A percentile compares a stretch with the other conserved stretches of the same genome.
phyloP scores from a whole-genome alignment of 2,888 invertebrate genomes.

The Gryllus longicercus region DNA sequence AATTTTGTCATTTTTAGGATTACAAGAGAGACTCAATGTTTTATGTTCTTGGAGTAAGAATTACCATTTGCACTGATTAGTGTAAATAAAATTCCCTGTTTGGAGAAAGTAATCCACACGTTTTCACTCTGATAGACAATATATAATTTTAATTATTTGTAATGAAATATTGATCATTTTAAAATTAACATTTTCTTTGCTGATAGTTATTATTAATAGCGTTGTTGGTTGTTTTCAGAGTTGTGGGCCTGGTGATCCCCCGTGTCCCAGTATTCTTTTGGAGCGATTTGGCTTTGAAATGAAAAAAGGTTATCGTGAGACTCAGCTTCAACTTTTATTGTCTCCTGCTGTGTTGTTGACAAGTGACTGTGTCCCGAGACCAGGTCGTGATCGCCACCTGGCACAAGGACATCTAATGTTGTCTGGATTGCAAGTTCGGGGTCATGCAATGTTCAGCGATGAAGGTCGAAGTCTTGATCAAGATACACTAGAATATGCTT shows the following conservation, averaged over 20 bases:
- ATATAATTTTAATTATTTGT: too few relatives aligned
- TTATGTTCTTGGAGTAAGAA: neutral
- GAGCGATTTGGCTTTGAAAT: slow-evolving; percentile 96
- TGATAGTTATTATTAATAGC: too few relatives aligned
- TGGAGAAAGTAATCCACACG: too few relatives aligned
- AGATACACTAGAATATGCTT: slow-evolving; percentile 95
- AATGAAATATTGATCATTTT: neutral
- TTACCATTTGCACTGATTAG: neutral
- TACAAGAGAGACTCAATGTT: neutral
- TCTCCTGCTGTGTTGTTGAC: slow-evolving; percentile 85
- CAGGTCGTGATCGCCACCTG: slow-evolving; percentile 67
- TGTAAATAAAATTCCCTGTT: too few relatives aligned
- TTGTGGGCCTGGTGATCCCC: slow-evolving; percentile 84
- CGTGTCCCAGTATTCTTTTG: slow-evolving; percentile 83
- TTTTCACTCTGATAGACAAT: too few relatives aligned
- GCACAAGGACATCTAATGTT: slow-evolving; percentile 82
- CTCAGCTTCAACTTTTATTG: slow-evolving; percentile 81
- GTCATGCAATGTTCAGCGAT: slow-evolving; percentile 95
- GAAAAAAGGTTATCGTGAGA: slow-evolving; percentile 90
- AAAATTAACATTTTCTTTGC: slow-evolving; percentile 22
- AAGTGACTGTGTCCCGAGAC: slow-evolving; percentile 67
- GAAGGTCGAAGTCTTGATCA: slow-evolving; percentile 84
- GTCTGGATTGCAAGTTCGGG: slow-evolving; percentile 82
- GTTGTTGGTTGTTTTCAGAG: slow-evolving; percentile 53
- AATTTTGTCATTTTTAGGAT: too few relatives aligned